Conservation (phyloP, 2,113 vertebrate genomes). For the Ceratotherium simum region DNA sequence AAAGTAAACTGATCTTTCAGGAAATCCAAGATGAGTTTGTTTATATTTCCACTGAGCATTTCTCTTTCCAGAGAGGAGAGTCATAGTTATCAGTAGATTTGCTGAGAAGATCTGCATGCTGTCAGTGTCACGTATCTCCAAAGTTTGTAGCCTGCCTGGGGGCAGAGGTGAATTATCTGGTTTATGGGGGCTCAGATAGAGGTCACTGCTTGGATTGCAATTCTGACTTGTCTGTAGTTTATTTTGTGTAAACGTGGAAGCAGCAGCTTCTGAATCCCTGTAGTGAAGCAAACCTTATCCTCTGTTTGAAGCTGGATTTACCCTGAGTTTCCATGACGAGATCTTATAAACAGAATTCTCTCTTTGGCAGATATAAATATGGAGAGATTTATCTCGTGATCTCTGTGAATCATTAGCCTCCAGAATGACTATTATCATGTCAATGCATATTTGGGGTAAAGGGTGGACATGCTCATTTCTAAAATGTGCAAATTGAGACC, state of each 20-base stretch:
- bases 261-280: slow-evolving; percentile 69
- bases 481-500: background rate
- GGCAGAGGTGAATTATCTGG: slow-evolving; percentile 81
- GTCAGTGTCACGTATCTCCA: background rate
- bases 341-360: slow-evolving; percentile 70
- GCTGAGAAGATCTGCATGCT: slow-evolving; percentile 62
- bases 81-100: background rate
- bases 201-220: slow-evolving; percentile 79
- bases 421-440: slow-evolving; percentile 24
- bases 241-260: slow-evolving; percentile 81
- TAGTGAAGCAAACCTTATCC: slow-evolving; percentile 74
- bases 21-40: background rate
- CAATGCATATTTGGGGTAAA: background rate
- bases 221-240: slow-evolving; percentile 78
- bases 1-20: slow-evolving; percentile 55
- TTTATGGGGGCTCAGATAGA: slow-evolving; percentile 80
- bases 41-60: slow-evolving; percentile 39
- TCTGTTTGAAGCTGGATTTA: slow-evolving; percentile 81
- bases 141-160: slow-evolving; percentile 60
- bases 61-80: slow-evolving; percentile 20
- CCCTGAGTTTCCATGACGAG: slow-evolving; percentile 69
- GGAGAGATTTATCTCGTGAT: slow-evolving; percentile 33
- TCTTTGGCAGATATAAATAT: slow-evolving; percentile 67
- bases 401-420: background rate
- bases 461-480: background rate